Percentiles rank a stretch among this genome's conserved stretches.
Evolutionary conservation across 2,113 vertebrate species (phyloP).

Genomic region (Machaerirhynchus nigripectus): DNA sequence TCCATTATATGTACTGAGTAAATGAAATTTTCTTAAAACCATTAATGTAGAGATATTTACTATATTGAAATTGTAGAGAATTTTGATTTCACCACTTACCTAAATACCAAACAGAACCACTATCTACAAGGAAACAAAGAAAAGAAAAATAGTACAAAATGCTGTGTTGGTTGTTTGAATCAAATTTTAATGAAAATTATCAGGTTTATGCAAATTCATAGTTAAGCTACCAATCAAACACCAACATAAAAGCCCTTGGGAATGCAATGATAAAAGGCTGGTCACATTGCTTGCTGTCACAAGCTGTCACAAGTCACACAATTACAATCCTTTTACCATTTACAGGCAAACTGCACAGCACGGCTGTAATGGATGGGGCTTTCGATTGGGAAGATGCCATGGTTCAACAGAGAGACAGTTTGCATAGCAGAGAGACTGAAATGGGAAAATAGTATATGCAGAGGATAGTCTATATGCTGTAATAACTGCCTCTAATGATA

Average conservation of each 20-base stretch:
- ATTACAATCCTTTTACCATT: background rate
- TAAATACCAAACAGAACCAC: background rate
- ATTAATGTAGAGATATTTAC: background rate
- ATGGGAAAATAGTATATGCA: background rate
- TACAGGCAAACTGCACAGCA: background rate
- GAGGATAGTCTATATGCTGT: fast-evolving
- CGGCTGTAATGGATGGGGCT: fast-evolving
- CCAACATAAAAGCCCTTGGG: background rate
- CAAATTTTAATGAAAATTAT: background rate
- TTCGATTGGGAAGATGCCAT: background rate
- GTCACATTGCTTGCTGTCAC: background rate
- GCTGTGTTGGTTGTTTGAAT: background rate
- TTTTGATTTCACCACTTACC: background rate
- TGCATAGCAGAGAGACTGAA: background rate
- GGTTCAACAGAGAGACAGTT: background rate
- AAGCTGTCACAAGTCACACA: background rate
- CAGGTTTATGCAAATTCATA: background rate
- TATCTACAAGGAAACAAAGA: background rate
- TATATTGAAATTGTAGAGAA: background rate
- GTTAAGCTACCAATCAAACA: background rate
- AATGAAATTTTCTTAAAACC: background rate
- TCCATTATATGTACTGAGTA: background rate
- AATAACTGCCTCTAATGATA: background rate
- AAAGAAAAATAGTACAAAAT: background rate
- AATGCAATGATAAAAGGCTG: background rate